Evolutionary conservation across 2,113 vertebrate species (phyloP).

Genomic region (Quiscalus mexicanus): DNA sequence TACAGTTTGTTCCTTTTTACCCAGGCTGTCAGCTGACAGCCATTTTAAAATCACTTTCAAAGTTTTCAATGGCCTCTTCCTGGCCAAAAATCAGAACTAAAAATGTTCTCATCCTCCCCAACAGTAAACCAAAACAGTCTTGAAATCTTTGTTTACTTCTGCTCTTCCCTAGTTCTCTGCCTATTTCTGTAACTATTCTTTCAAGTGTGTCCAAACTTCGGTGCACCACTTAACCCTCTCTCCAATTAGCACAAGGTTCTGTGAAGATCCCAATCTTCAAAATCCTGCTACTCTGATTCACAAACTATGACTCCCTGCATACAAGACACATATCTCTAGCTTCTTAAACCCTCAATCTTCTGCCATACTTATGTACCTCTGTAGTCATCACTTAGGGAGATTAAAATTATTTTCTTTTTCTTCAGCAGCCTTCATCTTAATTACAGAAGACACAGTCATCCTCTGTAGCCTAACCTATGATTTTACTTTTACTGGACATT

Average conservation of each 20-base stretch:
- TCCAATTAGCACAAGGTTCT: background rate
- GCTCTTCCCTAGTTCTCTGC: background rate
- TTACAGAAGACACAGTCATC: background rate
- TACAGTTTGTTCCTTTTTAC: background rate
- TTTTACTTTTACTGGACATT: background rate
- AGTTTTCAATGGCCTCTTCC: background rate
- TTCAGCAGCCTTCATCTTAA: background rate
- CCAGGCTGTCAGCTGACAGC: background rate
- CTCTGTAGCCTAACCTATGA: background rate
- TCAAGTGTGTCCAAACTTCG: background rate
- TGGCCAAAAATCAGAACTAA: background rate
- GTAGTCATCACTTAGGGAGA: background rate
- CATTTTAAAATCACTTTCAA: background rate
- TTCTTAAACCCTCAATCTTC: background rate
- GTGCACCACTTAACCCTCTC: background rate
- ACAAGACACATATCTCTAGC: background rate
- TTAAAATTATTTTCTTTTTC: background rate
- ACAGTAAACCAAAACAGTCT: background rate
- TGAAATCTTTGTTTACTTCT: slow-evolving; percentile 6
- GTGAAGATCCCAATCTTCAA: background rate
- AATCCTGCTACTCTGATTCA: background rate
- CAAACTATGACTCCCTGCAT: background rate
- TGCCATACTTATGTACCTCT: background rate
- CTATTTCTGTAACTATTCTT: background rate
- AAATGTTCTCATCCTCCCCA: background rate